phyloP scores from a whole-genome alignment of 2,113 vertebrate species.

The Malaclemys terrapin region DNA sequence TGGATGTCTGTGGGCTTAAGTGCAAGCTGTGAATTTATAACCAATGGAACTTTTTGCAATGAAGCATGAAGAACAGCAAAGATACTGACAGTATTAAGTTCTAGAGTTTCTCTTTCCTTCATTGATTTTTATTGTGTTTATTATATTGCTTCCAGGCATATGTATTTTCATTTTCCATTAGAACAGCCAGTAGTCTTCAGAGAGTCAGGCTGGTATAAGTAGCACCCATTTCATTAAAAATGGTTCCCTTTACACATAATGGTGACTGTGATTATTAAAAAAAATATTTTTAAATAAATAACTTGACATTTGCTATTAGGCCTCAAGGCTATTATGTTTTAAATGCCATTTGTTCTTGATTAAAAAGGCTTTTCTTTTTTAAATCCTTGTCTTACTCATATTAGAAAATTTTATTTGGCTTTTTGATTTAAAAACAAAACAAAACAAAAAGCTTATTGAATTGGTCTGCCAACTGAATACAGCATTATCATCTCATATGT shows the following conservation, averaged over 20 bases:
- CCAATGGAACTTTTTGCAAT: neutral
- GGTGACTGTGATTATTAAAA: conserved; percentile 21
- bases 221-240: neutral
- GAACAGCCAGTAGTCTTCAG: neutral
- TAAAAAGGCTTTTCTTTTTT: conserved; percentile 58
- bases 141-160: neutral
- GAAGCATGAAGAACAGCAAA: conserved; percentile 19
- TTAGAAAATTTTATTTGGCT: conserved; percentile 47
- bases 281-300: conserved; percentile 11
- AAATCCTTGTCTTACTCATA: conserved; percentile 59
- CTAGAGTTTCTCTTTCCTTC: conserved; percentile 6
- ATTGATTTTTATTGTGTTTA: conserved; percentile 27
- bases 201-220: neutral
- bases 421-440: neutral
- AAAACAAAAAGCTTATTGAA: neutral
- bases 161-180: conserved; percentile 11
- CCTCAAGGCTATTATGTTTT: conserved; percentile 60
- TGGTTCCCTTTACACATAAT: neutral
- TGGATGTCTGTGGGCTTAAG: neutral
- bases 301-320: conserved; percentile 54
- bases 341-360: conserved; percentile 72
- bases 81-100: conserved; percentile 24
- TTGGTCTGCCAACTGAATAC: conserved; percentile 39
- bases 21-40: conserved; percentile 22
- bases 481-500: neutral